Conservation (phyloP, 2,797 vertebrate species). For the Dipus sagitta region DNA sequence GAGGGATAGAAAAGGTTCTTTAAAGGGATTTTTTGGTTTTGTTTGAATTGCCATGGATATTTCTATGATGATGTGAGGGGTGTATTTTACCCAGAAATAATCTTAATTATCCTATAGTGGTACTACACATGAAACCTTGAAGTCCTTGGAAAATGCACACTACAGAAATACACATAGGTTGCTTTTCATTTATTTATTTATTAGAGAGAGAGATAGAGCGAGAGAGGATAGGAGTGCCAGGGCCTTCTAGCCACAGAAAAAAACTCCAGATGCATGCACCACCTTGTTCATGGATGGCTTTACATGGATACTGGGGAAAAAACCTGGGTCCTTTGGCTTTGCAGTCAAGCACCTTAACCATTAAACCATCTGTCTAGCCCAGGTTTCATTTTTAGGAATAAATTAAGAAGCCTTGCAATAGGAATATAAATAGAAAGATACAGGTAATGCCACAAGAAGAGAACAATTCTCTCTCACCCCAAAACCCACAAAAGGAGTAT, state of each 20-base stretch:
- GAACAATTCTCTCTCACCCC: slow-evolving; percentile 1
- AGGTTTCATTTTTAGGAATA: not conserved
- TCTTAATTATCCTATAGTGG: not conserved
- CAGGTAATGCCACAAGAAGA: not conserved
- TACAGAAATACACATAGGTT: not conserved
- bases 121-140: not conserved
- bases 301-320: no score
- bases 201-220: no score
- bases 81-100: slow-evolving; percentile 7
- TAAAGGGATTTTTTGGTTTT: not conserved
- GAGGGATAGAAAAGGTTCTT: not conserved
- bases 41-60: slow-evolving; percentile 3
- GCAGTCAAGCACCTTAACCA: no score
- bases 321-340: no score
- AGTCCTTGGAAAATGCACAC: slow-evolving; percentile 22
- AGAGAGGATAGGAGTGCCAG: no score
- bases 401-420: slow-evolving; percentile 16
- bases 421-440: not conserved
- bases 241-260: no score
- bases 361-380: no score
- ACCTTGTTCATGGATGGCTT: no score
- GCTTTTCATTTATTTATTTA: no score
- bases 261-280: no score
- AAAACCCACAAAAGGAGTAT: not conserved
- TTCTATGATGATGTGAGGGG: not conserved